phyloP scores from a whole-genome alignment of 1,140 invertebrate species.

The Macrostomum lignano region DNA sequence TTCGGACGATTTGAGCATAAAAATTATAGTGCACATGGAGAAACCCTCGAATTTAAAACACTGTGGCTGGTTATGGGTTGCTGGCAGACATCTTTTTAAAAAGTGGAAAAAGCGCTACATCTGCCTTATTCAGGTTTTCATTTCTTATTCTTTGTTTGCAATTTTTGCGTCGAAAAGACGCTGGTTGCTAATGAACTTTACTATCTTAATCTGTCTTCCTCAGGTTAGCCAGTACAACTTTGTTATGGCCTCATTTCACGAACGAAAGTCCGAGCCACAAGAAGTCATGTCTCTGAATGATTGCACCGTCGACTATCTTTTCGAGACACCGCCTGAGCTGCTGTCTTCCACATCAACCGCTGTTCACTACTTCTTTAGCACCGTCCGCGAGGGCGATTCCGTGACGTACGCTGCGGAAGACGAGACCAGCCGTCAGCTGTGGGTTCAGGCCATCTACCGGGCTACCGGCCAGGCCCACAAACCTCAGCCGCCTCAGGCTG shows the following conservation, averaged over 20 bases:
- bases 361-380: conserved; percentile 80
- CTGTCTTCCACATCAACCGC: conserved; percentile 39
- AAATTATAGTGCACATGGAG: conserved; percentile 87
- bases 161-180: conserved; percentile 3
- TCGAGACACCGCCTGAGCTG: too few species aligned
- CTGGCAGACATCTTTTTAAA: conserved; percentile 91
- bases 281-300: conserved; percentile 98
- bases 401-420: conserved; percentile 85
- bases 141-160: conserved; percentile 1
- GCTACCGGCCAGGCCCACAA: conserved; percentile 96
- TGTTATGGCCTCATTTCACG: conserved; percentile 94
- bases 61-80: conserved; percentile 67
- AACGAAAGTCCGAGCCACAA: conserved; percentile 90
- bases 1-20: conserved; percentile 73
- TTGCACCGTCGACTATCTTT: conserved; percentile 94
- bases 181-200: not conserved
- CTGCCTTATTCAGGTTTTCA: conserved; percentile 56
- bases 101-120: conserved; percentile 98
- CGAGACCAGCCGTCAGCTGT: conserved; percentile 83
- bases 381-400: conserved; percentile 83
- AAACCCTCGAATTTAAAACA: conserved; percentile 98
- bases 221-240: conserved; percentile 79
- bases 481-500: conserved; percentile 36
- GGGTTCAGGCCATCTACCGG: conserved; percentile 81
- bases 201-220: too few species aligned